phyloP scores from a whole-genome alignment of 1,140 invertebrate species.

The Caenorhabditis brenneri region DNA sequence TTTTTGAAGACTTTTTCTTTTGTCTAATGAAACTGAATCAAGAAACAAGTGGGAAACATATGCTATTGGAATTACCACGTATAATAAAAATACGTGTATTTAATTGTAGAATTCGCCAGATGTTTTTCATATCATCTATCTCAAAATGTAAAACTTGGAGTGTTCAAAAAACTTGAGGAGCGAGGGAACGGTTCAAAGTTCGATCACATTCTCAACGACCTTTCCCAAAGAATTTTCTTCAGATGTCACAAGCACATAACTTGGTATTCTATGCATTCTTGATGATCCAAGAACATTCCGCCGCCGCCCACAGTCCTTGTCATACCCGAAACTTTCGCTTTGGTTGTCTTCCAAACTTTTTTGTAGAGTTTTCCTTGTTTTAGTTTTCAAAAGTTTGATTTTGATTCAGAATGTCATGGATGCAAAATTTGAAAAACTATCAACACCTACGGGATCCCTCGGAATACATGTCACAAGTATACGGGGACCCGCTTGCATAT shows the following conservation, averaged over 20 bases:
- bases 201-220: neutral
- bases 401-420: conserved; percentile 57
- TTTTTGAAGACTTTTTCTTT: neutral
- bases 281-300: neutral
- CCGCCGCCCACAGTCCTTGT: neutral
- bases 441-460: conserved; percentile 52
- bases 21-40: neutral
- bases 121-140: too few relatives aligned
- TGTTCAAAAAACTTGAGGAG: neutral
- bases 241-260: neutral
- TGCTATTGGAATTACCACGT: too few relatives aligned
- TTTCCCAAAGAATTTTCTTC: neutral
- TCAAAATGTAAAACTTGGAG: neutral
- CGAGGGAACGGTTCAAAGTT: neutral
- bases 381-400: neutral
- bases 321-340: neutral
- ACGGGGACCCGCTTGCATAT: conserved; percentile 55
- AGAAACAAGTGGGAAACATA: neutral
- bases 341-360: neutral
- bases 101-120: too few relatives aligned
- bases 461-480: conserved; percentile 57
- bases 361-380: neutral
- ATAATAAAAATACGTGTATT: too few relatives aligned
- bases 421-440: conserved; percentile 58
- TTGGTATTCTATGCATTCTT: neutral